Percentiles rank a stretch among this genome's conserved stretches.
phyloP scores from a whole-genome alignment of 2,797 vertebrate species.

The Gastrophryne carolinensis region DNA sequence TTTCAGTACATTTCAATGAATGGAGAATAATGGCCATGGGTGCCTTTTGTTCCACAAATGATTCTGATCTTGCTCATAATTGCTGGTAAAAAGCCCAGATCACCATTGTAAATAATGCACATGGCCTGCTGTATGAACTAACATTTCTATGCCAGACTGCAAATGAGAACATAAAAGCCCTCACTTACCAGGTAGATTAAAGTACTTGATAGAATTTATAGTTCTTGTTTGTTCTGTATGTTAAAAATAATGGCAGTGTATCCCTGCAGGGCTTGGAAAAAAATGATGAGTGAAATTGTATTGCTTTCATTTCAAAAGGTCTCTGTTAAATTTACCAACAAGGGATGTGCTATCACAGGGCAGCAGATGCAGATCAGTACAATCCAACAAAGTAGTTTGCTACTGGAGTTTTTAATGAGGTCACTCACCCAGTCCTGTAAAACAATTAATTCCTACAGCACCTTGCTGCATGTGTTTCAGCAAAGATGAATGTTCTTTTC shows the following conservation, averaged over 20 bases:
- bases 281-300: slow-evolving; percentile 30
- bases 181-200: not conserved
- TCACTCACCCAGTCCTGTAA: slow-evolving; percentile 54
- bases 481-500: slow-evolving; percentile 52
- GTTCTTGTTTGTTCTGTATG: slow-evolving; percentile 27
- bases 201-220: slow-evolving; percentile 21
- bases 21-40: not conserved
- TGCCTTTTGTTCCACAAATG: slow-evolving; percentile 10
- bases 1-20: not conserved
- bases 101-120: not conserved
- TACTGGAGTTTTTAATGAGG: slow-evolving; percentile 54
- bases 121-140: not conserved
- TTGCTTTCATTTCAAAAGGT: slow-evolving; percentile 30
- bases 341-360: slow-evolving; percentile 41
- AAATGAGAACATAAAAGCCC: slow-evolving; percentile 33
- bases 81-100: slow-evolving; percentile 30
- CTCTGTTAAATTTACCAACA: slow-evolving; percentile 51
- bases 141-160: not conserved
- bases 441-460: slow-evolving; percentile 59
- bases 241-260: slow-evolving; percentile 20
- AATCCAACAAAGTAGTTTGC: slow-evolving; percentile 47
- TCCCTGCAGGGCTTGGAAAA: slow-evolving; percentile 7
- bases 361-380: slow-evolving; percentile 39
- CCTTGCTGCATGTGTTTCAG: slow-evolving; percentile 53
- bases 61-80: slow-evolving; percentile 20